Evolutionary conservation across 2,888 invertebrate genomes (phyloP), one percentile per base, ranked within the genome.

Genomic region (Syrphus vitripennis): DNA sequence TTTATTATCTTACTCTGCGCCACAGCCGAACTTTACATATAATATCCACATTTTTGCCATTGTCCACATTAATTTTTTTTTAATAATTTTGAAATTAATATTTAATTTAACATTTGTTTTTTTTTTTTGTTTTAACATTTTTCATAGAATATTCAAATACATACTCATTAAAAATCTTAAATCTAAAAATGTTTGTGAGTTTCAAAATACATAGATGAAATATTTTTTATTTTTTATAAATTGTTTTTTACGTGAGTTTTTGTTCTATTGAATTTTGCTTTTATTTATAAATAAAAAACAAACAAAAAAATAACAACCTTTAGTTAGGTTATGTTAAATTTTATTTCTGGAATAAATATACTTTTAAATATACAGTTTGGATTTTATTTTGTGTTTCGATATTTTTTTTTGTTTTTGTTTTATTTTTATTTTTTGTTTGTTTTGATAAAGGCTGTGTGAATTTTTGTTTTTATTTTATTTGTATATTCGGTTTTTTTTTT

Each of bases 1-100:
- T 77, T 50, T 77, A 82, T 77, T 86, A 86, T 86, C 86, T 78
- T 86, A 82, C 82, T 74, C 77, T 86, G 86, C 81, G 14, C 77
- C 86, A 86, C 86, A 86, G 86, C 86, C 86, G 65, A 86, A 82
- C 86, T 86, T 82, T 82, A 45, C 70, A 70, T 42, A 50, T 42
- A 67, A 7, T 84, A 84, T 84, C 69, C 80, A 84, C 70, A 84
- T 65, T 70, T 65, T 67, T 48, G 50, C 75, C 71, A 63, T 65
- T 75, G 61, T 40, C 29, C 63, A n/a, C 61, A 69, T 21, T 21
- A 37, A 19, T 40, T 29, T 34, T 34, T 2, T 14, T 45, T 29
- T 19, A 55, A 50, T 69, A 40, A 77, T 57, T 57, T 75, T 57
- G 40, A 45, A 67, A 69, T 57, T 69, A n/a, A 48, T 34, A 34